Conservation (phyloP, 2,113 vertebrate genomes). For the Trichechus manatus region DNA sequence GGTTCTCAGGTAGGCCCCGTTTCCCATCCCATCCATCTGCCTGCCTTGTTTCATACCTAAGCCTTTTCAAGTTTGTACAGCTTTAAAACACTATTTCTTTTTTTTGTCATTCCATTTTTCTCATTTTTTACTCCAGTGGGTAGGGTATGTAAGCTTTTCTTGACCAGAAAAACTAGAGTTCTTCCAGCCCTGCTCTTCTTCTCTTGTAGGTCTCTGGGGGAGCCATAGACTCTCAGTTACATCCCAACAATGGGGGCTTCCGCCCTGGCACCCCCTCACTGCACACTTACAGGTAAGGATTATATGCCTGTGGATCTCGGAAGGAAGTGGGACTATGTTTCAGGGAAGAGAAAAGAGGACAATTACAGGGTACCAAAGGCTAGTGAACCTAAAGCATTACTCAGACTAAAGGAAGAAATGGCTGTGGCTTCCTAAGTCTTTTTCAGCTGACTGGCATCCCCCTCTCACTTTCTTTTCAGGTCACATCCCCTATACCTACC, state of each 20-base stretch:
- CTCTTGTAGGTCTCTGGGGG: slow-evolving; percentile 77
- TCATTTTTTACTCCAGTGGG: background rate
- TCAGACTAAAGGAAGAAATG: background rate
- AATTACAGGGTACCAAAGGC: background rate
- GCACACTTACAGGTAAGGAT: slow-evolving; percentile 84
- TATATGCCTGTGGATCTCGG: background rate
- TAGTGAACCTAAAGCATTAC: background rate
- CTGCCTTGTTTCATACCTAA: background rate
- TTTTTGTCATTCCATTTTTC: background rate
- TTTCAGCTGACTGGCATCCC: background rate
- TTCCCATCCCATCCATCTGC: background rate
- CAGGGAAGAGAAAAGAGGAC: background rate
- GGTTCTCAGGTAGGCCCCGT: slow-evolving; percentile 67
- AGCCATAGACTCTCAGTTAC: slow-evolving; percentile 81
- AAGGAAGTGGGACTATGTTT: background rate
- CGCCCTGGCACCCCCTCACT: slow-evolving; percentile 85
- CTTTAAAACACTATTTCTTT: background rate
- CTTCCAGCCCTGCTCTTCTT: background rate
- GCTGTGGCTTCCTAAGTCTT: background rate
- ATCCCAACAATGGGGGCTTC: slow-evolving; percentile 78
- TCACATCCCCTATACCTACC: slow-evolving; percentile 84
- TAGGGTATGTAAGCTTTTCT: background rate
- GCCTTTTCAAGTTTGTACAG: background rate
- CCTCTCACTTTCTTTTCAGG: slow-evolving; percentile 39
- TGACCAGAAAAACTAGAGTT: background rate